Evolutionary conservation across 2,797 vertebrate species (phyloP), one percentile per base, ranked within the genome.

Genomic region (Coreius guichenoti): DNA sequence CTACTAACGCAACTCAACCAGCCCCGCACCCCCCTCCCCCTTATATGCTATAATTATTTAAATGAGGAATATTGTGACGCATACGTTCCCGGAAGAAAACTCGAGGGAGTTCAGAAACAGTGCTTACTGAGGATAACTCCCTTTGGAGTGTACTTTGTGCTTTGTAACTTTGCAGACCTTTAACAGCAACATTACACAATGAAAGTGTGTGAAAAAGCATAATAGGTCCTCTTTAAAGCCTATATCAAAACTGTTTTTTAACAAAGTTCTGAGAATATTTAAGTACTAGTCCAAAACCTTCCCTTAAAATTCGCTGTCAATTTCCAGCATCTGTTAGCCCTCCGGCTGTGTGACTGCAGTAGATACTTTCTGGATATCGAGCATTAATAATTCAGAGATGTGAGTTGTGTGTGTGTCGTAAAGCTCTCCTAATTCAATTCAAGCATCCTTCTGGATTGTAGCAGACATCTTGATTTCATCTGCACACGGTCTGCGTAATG

Each of bases 361-460:
- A 13, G 63, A 80, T 11, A 6, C 61, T 39, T 80, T 14, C 36
- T 19, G 36, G 49, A 29, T 61, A 80, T 73, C 8, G 29, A 72
- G 33, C 56, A 70, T 84, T 47, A 77, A 83, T 79, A 87, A 86
- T 81, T 83, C 56, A 63, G n/a, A 21, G 61, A 43, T 61, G 54
- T 19, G 33, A 49, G 51, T 47, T 61, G 14, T 29, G 68, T 79
- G 49, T 81, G 81, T 51, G 56, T 31, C 19, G 3, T 61, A 85
- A 63, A 69, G 69, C 54, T 77, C 67, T 56, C 33, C 45, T 83
- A 85, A 86, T 87, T 68, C 45, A 85, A 78, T 83, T 76, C 36
- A 21, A 68, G 23, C 45, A 2, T 8, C 7, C 13, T 54, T 82
- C 36, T 68, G 39, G 4, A 86, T 81, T 54, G 39, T 65, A 47